These are phyloP conservation scores for Dermatophagoides farinae DNA, from an alignment of 1,140 invertebrate species.

Conservation along the genomic window DNA sequence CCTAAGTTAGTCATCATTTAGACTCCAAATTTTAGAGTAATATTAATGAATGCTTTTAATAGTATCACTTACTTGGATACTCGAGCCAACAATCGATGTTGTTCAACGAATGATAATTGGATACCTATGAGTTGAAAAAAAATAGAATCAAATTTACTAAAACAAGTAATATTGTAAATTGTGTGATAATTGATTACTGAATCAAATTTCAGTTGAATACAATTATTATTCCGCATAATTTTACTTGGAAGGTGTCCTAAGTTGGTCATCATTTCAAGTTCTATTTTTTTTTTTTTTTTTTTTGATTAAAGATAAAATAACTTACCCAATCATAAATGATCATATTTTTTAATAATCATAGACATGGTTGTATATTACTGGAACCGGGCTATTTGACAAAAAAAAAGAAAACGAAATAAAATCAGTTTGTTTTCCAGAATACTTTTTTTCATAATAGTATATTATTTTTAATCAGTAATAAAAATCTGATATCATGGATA, in stretches of 20 bases:
- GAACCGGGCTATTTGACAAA: neutral
- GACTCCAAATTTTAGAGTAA: neutral
- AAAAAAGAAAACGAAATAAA: neutral
- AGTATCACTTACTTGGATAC: neutral
- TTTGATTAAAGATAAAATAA: neutral
- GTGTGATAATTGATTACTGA: neutral
- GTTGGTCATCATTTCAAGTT: neutral
- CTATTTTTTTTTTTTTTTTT: neutral
- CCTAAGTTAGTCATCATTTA: constrained; percentile 6
- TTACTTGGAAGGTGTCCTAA: constrained; percentile 4
- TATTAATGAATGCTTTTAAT: too few relatives aligned
- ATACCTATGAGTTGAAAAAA: neutral
- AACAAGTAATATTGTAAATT: neutral
- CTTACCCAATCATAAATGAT: neutral
- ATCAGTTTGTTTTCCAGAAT: neutral
- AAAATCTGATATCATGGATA: neutral
- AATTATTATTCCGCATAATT: neutral
- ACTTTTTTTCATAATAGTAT: neutral
- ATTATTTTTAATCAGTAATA: neutral
- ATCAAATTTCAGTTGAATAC: neutral
- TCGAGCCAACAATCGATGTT: too few relatives aligned
- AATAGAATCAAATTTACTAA: neutral
- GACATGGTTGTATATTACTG: neutral
- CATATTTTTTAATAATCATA: neutral
- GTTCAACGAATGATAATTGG: too few relatives aligned